These are phyloP conservation scores for Delia radicum DNA, from an alignment of 1,140 invertebrate species.

Conservation along the genomic window DNA sequence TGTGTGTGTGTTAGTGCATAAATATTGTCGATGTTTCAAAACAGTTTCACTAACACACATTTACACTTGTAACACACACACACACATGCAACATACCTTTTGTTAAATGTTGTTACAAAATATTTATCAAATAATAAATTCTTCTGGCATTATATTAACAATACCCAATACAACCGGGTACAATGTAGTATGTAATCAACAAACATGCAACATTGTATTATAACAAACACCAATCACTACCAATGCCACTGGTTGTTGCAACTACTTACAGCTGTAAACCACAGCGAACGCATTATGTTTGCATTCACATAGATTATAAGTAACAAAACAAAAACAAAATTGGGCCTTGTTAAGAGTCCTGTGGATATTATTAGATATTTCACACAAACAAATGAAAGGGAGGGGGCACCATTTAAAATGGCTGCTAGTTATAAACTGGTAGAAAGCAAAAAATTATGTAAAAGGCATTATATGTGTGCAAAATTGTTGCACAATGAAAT, in stretches of 20 bases:
- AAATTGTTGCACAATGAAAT: too few relatives aligned
- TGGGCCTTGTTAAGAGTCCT: not conserved
- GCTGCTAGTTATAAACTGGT: too few relatives aligned
- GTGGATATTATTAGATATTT: not conserved
- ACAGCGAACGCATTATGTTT: not conserved
- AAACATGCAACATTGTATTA: not conserved
- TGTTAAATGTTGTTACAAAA: not conserved
- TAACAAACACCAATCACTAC: not conserved
- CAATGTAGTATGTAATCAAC: not conserved
- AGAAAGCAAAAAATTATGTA: too few relatives aligned
- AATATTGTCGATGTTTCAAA: not conserved
- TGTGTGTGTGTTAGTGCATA: not conserved
- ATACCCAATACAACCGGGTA: too few relatives aligned
- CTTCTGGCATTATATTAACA: not conserved
- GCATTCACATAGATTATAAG: not conserved
- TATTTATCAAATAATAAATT: conserved; percentile 5
- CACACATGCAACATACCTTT: not conserved
- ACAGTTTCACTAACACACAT: not conserved
- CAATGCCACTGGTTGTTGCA: not conserved
- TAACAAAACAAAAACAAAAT: not conserved
- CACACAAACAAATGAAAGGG: not conserved
- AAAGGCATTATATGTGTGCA: too few relatives aligned
- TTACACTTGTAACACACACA: not conserved
- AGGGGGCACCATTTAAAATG: too few relatives aligned
- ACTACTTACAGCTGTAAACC: not conserved